These are phyloP conservation scores for Triplophysa siluroides DNA, from an alignment of 2,113 vertebrate species.

Conservation along the genomic window DNA sequence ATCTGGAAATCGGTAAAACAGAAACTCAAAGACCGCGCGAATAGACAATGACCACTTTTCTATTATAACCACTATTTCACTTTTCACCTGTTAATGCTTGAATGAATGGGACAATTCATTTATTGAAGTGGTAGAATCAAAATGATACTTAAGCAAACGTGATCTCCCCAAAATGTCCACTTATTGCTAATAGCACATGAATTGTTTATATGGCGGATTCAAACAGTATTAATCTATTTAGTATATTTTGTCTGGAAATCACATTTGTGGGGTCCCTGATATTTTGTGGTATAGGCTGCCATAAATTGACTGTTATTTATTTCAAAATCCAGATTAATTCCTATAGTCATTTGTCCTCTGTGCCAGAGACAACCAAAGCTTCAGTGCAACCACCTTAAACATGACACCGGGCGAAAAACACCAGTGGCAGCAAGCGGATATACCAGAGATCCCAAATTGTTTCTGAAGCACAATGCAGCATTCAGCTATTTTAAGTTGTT, in stretches of 20 bases:
- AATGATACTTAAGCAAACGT: background rate
- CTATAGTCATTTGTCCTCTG: background rate
- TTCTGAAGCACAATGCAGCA: background rate
- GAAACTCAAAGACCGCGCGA: background rate
- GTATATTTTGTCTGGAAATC: background rate
- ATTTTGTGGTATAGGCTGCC: background rate
- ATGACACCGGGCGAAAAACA: background rate
- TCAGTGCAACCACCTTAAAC: too few species aligned
- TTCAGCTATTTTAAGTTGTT: background rate
- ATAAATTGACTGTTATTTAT: background rate
- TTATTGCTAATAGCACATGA: background rate
- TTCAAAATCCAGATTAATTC: too few species aligned
- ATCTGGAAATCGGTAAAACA: background rate
- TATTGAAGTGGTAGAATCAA: background rate
- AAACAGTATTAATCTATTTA: background rate
- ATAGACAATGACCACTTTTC: background rate
- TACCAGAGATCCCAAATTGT: slow-evolving; percentile 1
- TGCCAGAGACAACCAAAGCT: background rate
- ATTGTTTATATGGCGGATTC: background rate
- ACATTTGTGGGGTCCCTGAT: background rate
- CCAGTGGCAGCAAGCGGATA: background rate
- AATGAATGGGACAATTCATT: background rate
- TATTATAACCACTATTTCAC: background rate
- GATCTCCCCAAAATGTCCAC: background rate
- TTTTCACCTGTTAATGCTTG: background rate